A percentile compares a stretch with the other conserved stretches of the same genome.
Conservation (phyloP, 2,113 vertebrate species). For the Aphelocoma coerulescens region DNA sequence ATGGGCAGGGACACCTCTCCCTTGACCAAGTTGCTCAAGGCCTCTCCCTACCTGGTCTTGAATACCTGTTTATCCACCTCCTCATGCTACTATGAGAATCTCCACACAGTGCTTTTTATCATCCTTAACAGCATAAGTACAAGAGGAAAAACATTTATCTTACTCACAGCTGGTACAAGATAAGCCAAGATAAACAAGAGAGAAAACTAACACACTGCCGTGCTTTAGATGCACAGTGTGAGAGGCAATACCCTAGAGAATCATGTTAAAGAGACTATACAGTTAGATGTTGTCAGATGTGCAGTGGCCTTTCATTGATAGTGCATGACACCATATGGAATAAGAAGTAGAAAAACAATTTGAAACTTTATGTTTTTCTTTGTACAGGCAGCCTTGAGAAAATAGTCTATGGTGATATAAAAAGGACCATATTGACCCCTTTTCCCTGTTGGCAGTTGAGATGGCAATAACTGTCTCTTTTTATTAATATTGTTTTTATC, state of each 20-base stretch:
- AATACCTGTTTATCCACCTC: not conserved
- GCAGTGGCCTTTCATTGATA: not conserved
- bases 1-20: not conserved
- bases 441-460: conserved; percentile 4
- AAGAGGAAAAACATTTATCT: not conserved
- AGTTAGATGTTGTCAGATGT: not conserved
- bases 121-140: not conserved
- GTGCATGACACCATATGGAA: not conserved
- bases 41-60: not conserved
- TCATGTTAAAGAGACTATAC: not conserved
- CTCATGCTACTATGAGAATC: not conserved
- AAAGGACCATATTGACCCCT: not conserved
- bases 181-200: not conserved
- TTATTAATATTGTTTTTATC: conserved; percentile 63
- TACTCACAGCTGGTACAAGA: not conserved
- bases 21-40: not conserved
- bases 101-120: not conserved
- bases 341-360: not conserved
- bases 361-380: not conserved
- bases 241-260: not conserved
- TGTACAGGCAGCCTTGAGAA: not conserved
- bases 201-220: not conserved
- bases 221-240: not conserved
- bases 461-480: conserved; percentile 45
- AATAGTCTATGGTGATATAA: not conserved